Evolutionary conservation across 2,888 invertebrate genomes (phyloP), one percentile per base, ranked within the genome.

Genomic region (Conchocele bisecta): DNA sequence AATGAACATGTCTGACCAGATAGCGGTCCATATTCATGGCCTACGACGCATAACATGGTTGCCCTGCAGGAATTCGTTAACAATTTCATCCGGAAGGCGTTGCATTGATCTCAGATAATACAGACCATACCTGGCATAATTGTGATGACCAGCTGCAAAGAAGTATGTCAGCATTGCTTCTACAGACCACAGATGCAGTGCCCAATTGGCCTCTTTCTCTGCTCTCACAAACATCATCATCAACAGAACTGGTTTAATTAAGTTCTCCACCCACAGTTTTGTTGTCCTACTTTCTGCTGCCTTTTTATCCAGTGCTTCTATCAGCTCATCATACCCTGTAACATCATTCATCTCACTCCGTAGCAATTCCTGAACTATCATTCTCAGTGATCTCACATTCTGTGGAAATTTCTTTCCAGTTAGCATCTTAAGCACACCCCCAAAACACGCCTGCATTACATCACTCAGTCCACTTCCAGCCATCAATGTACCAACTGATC

Each of bases 1-100:
- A 22, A 81, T 83, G 42, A 65, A 79, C 74, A 79, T 70, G 50
- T 82, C 80, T 41, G 69, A 60, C 71, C 79, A 79, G 0, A 81
- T 74, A 1, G 71, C 81, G 57, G 82, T 83, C 70, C 74, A 83
- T n/a, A 79, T 39, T 20, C 82, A 81, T 20, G 66, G 50, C 17
- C 64, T 68, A 44, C 80, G 74, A 7, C 68, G 64, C 69, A 71
- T 75, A 17, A 76, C 79, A 68, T 81, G 83, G 17, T 81, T 57
- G 15, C 78, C 79, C 33, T 60, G 58, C 48, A 66, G 6, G 65
- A 65, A 83, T 17, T 46, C 46, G 0, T 57, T 13, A n/a, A 51
- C 29, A 0, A 75, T 24, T 15, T 80, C 70, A 7, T 17, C 15
- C 15, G 68, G 72, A 13, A 82, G 44, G 6, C 29, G n/a, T 46